Conservation (phyloP, 2,113 vertebrate species). For the Mormoops blainvillei region DNA sequence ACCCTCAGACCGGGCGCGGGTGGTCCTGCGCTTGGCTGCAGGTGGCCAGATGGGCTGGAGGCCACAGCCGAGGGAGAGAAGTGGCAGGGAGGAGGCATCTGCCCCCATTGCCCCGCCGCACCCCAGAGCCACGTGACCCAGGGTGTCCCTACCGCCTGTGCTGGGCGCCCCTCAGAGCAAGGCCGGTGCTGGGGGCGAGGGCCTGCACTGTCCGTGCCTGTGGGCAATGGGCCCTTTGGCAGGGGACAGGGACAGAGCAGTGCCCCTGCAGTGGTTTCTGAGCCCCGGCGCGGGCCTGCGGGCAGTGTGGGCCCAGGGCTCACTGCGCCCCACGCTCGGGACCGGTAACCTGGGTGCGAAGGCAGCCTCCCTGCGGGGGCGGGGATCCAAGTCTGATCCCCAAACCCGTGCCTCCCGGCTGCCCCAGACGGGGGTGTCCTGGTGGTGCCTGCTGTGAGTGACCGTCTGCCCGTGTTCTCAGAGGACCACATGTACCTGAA, state of each 20-base stretch:
- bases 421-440: neutral
- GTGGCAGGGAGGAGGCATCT: neutral
- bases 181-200: fast-evolving
- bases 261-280: neutral
- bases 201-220: neutral
- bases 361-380: fast-evolving
- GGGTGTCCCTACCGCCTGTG: neutral
- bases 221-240: fast-evolving
- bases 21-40: neutral
- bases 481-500: conserved; percentile 96
- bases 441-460: fast-evolving
- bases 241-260: fast-evolving
- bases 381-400: fast-evolving
- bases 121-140: neutral
- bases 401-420: fast-evolving
- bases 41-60: neutral
- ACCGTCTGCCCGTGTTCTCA: conserved; percentile 59
- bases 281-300: fast-evolving
- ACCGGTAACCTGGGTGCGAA: fast-evolving
- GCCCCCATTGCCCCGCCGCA: neutral
- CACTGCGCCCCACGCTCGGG: fast-evolving
- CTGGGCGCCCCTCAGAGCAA: neutral
- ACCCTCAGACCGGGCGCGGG: no score
- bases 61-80: fast-evolving
- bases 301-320: fast-evolving